Evolutionary conservation across 2,113 vertebrate genomes (phyloP).

Genomic region (Spea bombifrons): DNA sequence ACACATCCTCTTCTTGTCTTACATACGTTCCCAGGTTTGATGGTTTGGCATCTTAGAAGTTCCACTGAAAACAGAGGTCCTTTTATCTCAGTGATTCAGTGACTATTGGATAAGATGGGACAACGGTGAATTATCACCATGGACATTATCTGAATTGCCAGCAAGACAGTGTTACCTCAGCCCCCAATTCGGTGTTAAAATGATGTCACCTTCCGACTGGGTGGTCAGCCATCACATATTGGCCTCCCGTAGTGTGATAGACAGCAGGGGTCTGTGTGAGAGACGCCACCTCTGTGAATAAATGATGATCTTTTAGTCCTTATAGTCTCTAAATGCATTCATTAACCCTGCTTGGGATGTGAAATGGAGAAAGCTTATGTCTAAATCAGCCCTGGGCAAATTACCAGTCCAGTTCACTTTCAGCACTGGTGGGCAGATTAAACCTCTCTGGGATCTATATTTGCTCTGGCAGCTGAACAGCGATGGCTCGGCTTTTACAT

Average conservation of each 20-base stretch:
- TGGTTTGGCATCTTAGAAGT: too few relatives aligned
- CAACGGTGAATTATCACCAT: background rate
- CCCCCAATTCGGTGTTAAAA: conserved; percentile 43
- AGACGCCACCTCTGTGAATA: conserved; percentile 57
- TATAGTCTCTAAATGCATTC: conserved; percentile 55
- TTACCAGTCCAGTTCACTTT: conserved; percentile 27
- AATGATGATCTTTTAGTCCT: conserved; percentile 59
- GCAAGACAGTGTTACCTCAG: conserved; percentile 36
- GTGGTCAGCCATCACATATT: conserved; percentile 56
- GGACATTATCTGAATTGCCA: background rate
- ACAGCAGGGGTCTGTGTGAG: conserved; percentile 58
- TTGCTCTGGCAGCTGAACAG: conserved; percentile 15
- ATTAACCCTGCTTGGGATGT: conserved; percentile 51
- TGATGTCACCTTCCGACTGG: conserved; percentile 67
- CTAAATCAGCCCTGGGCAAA: conserved; percentile 15
- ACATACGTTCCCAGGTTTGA: too few relatives aligned
- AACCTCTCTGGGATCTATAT: background rate
- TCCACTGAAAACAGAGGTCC: too few relatives aligned
- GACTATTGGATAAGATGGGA: background rate
- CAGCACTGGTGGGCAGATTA: conserved; percentile 21
- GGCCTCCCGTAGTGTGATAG: conserved; percentile 55
- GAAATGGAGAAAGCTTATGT: conserved; percentile 26
- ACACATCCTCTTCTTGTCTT: too few relatives aligned
- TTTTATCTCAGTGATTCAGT: background rate
- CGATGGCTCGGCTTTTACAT: conserved; percentile 5